Evolutionary conservation across 2,113 vertebrate genomes (phyloP).

Genomic region (Caranx ignobilis): DNA sequence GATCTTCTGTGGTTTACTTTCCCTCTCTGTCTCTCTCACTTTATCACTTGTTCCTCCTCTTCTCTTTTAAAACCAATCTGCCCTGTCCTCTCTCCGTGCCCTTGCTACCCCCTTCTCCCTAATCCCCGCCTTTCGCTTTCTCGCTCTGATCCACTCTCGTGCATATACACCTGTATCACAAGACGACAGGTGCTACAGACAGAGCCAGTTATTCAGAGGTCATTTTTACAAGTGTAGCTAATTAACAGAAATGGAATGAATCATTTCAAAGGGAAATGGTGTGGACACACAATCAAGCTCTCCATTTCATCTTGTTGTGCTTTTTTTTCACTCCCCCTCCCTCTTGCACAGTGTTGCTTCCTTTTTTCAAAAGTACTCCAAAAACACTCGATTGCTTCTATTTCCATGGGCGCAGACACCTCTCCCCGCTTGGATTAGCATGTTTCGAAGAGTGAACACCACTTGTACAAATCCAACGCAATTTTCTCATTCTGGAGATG

Average conservation of each 20-base stretch:
- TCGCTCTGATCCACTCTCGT: conserved; percentile 32
- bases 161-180: conserved; percentile 46
- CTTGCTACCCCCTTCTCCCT: conserved; percentile 21
- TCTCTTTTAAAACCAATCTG: conserved; percentile 45
- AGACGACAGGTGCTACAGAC: conserved; percentile 51
- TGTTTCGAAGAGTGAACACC: conserved; percentile 65
- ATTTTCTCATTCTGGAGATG: conserved; percentile 74
- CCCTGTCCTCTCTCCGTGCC: conserved; percentile 42
- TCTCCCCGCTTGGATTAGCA: conserved; percentile 65
- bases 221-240: conserved; percentile 77
- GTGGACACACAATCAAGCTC: conserved; percentile 52
- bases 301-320: conserved; percentile 55
- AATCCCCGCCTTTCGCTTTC: conserved; percentile 56
- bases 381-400: conserved; percentile 68
- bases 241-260: conserved; percentile 73
- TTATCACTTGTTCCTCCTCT: conserved; percentile 48
- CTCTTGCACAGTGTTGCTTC: conserved; percentile 26
- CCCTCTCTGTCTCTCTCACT: conserved; percentile 30
- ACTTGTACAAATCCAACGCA: conserved; percentile 72
- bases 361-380: conserved; percentile 56
- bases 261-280: conserved; percentile 70
- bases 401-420: conserved; percentile 67
- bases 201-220: conserved; percentile 70
- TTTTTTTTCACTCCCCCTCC: not conserved
- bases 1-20: conserved; percentile 49